phyloP scores from a whole-genome alignment of 2,113 vertebrate genomes.

The Petrocephalus microphthalmus region DNA sequence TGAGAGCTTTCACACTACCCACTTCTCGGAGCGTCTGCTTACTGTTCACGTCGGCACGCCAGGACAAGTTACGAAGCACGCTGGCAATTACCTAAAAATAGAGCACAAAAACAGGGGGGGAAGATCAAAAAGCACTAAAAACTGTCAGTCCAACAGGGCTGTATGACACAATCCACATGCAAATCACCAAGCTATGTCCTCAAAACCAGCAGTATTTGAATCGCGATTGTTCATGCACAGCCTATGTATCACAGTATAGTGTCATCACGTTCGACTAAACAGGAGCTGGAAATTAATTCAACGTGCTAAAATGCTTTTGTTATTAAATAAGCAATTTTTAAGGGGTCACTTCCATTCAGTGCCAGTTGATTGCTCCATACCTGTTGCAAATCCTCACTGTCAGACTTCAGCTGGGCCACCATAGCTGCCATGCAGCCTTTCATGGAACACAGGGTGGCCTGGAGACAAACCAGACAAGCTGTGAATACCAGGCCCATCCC shows the following conservation, averaged over 20 bases:
- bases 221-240: background rate
- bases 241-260: background rate
- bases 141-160: background rate
- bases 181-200: background rate
- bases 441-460: slow-evolving; percentile 97
- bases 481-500: background rate
- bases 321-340: background rate
- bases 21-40: slow-evolving; percentile 95
- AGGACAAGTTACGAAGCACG: slow-evolving; percentile 91
- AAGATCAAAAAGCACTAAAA: background rate
- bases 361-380: slow-evolving; percentile 48
- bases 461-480: slow-evolving; percentile 15
- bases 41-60: slow-evolving; percentile 94
- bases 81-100: slow-evolving; percentile 86
- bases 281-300: background rate
- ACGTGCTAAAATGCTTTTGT: background rate
- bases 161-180: background rate
- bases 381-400: slow-evolving; percentile 97
- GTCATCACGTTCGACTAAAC: background rate
- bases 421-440: slow-evolving; percentile 98
- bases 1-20: slow-evolving; percentile 90
- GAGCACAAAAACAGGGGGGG: background rate
- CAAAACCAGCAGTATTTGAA: background rate
- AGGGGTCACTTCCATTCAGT: background rate
- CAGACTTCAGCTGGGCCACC: slow-evolving; percentile 91